phyloP scores from a whole-genome alignment of 1,140 invertebrate species.

The Cydia fagiglandana region DNA sequence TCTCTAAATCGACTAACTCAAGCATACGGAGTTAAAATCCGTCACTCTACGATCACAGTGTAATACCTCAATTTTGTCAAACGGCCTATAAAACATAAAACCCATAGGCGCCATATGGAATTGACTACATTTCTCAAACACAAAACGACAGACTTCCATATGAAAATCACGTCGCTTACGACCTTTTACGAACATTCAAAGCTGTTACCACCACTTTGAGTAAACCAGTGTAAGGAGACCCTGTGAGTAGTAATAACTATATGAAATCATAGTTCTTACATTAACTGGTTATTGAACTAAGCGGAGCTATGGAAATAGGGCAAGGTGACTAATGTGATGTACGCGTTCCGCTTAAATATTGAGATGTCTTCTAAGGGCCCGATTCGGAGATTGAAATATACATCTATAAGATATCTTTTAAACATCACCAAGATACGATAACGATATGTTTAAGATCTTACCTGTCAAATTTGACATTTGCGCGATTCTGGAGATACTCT shows the following conservation, averaged over 20 bases:
- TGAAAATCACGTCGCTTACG: background rate
- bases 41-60: background rate
- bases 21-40: background rate
- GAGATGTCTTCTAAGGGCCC: constrained; percentile 9
- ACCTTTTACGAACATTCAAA: background rate
- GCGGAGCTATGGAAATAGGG: background rate
- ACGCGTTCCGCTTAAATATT: background rate
- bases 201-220: background rate
- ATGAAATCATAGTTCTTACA: background rate
- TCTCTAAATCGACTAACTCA: background rate
- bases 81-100: constrained; percentile 1
- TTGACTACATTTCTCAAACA: background rate
- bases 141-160: background rate
- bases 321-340: background rate
- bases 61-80: background rate
- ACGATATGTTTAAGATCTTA: no score
- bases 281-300: background rate
- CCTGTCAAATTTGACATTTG: no score
- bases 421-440: no score
- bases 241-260: background rate
- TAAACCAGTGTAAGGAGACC: background rate
- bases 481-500: no score
- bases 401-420: no score
- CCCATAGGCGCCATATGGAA: background rate
- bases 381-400: no score